phyloP scores from a whole-genome alignment of 2,797 vertebrate genomes.

The Lacerta viridis region DNA sequence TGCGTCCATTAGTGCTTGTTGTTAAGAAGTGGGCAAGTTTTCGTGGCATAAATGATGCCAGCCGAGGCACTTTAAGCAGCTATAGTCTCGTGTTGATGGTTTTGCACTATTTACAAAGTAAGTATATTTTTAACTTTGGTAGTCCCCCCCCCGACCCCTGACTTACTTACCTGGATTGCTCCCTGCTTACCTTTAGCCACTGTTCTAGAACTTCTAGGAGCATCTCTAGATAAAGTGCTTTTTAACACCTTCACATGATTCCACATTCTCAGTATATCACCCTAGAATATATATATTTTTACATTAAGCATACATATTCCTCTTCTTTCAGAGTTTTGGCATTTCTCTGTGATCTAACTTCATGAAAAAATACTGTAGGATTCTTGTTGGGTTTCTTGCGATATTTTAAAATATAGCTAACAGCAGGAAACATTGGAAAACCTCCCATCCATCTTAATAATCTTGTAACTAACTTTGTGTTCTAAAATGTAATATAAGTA shows the following conservation, averaged over 20 bases:
- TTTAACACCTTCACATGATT: not conserved
- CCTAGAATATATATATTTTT: not conserved
- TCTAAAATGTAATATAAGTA: not conserved
- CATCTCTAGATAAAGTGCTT: not conserved
- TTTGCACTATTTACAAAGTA: constrained; percentile 98
- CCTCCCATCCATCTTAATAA: not conserved
- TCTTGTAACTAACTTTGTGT: not conserved
- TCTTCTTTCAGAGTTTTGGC: not conserved
- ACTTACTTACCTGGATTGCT: constrained; percentile 11
- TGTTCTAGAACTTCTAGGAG: not conserved
- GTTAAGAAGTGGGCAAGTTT: constrained; percentile 96
- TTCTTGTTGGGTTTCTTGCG: constrained; percentile 16
- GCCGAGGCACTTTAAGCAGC: constrained; percentile 96
- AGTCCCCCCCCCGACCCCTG: not conserved
- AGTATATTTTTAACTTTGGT: constrained; percentile 74
- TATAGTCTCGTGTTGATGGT: constrained; percentile 97
- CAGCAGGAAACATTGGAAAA: constrained; percentile 11
- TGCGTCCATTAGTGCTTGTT: constrained; percentile 92
- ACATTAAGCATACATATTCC: not conserved
- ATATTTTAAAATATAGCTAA: constrained; percentile 11
- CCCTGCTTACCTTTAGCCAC: not conserved
- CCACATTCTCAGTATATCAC: not conserved
- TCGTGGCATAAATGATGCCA: constrained; percentile 94
- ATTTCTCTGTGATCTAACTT: not conserved
- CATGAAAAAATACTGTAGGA: not conserved